Percentiles rank a stretch among this genome's conserved stretches.
These are phyloP conservation scores for Cepphus grylle DNA, from an alignment of 2,113 vertebrate species.

Conservation along the genomic window DNA sequence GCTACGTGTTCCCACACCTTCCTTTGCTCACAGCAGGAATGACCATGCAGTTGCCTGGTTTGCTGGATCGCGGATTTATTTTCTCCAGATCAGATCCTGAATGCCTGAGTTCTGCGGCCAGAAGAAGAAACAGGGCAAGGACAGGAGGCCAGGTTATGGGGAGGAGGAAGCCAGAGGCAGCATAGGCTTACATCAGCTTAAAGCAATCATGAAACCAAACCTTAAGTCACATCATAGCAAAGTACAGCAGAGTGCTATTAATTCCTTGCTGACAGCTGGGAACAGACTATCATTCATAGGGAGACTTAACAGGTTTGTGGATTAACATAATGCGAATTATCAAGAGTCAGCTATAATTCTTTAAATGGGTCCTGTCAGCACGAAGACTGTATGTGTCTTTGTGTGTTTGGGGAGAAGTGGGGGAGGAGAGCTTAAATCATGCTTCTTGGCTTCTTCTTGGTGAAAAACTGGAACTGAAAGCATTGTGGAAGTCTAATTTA, in stretches of 20 bases:
- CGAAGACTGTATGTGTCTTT: background rate
- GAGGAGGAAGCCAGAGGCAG: background rate
- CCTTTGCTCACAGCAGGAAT: background rate
- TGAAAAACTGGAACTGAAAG: background rate
- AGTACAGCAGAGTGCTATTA: conserved; percentile 19
- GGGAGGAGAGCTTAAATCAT: conserved; percentile 1
- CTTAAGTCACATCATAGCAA: background rate
- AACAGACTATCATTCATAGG: conserved; percentile 23
- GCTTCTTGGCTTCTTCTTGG: background rate
- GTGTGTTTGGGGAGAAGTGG: background rate
- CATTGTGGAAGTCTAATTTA: background rate
- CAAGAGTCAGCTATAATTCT: conserved; percentile 28
- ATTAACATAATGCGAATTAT: conserved; percentile 60
- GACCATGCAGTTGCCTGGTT: background rate
- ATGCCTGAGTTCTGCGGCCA: background rate
- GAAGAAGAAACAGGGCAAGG: background rate
- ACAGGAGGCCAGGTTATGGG: background rate
- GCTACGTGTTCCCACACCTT: background rate
- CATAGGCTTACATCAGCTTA: background rate
- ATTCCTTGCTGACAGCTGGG: conserved; percentile 50
- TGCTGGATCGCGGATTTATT: background rate
- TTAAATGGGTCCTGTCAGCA: conserved; percentile 43
- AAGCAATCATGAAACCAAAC: background rate
- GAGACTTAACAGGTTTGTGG: conserved; percentile 50
- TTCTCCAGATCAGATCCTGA: background rate